Conservation (phyloP, 1,140 invertebrate species). For the Drosophila ananassae region DNA sequence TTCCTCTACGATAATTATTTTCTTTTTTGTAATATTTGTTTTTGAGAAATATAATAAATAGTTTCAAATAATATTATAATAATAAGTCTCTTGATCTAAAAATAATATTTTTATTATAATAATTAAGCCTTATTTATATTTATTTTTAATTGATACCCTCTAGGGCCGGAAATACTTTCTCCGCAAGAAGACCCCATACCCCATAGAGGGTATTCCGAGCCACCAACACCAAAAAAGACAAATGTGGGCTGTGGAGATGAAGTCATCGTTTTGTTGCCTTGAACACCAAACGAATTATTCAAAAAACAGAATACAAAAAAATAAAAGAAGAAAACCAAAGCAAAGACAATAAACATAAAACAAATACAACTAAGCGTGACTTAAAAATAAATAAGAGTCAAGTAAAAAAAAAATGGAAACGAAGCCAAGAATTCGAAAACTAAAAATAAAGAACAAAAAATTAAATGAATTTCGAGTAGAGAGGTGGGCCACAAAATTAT, state of each 20-base stretch:
- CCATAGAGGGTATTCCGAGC: constrained; percentile 20
- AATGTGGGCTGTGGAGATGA: constrained; percentile 65
- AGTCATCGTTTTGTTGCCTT: constrained; percentile 68
- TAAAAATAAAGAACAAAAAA: constrained; percentile 1
- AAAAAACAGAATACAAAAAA: constrained; percentile 15
- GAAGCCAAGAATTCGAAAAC: constrained; percentile 5
- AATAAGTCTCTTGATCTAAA: not conserved
- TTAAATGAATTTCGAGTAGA: not conserved
- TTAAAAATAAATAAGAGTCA: constrained; percentile 10
- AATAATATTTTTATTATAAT: not conserved
- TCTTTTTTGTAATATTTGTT: not conserved
- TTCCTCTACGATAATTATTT: constrained; percentile 28
- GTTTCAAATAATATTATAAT: too few species aligned
- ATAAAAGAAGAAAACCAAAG: constrained; percentile 10
- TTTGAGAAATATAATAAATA: too few species aligned
- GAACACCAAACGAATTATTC: constrained; percentile 27
- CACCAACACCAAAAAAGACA: constrained; percentile 15
- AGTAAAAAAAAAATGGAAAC: constrained; percentile 33
- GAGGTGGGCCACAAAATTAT: not conserved
- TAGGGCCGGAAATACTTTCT: constrained; percentile 9
- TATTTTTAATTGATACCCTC: not conserved
- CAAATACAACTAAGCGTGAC: constrained; percentile 35
- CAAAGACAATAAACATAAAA: constrained; percentile 1
- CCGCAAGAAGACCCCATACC: not conserved
- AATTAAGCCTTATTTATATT: not conserved